Conservation (phyloP, 2,113 vertebrate species). For the Turnix velox region DNA sequence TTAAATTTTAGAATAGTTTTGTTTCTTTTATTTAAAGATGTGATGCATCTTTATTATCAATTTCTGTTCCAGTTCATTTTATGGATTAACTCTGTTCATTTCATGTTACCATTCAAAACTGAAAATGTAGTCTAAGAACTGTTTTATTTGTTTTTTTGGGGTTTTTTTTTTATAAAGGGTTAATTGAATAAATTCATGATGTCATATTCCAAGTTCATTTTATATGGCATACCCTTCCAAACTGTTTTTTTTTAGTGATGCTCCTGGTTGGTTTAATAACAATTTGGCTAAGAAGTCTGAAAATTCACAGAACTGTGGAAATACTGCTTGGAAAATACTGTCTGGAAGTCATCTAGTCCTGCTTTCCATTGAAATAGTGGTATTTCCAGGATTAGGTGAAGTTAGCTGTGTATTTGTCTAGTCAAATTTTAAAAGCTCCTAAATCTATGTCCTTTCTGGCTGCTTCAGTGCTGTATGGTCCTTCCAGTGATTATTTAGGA, state of each 20-base stretch:
- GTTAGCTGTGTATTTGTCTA: not conserved
- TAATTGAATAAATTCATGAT: not conserved
- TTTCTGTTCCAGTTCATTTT: not conserved
- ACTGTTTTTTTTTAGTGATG: too few species aligned
- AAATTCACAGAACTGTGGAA: not conserved
- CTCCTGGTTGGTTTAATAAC: not conserved
- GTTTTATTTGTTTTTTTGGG: not conserved
- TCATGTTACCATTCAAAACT: not conserved
- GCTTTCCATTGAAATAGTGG: not conserved
- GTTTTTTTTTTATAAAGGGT: not conserved
- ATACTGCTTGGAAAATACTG: not conserved
- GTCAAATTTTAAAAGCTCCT: not conserved
- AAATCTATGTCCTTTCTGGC: not conserved
- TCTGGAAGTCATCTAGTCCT: not conserved
- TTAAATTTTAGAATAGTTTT: not conserved
- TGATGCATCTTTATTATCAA: not conserved
- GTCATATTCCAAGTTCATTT: not conserved
- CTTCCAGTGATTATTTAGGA: not conserved
- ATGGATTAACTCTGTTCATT: not conserved
- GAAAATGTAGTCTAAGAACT: not conserved
- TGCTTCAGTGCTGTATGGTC: not conserved
- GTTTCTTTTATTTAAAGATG: not conserved
- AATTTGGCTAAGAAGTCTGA: not conserved
- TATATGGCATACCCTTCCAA: not conserved
- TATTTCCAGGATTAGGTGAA: not conserved